Evolutionary conservation across 2,113 vertebrate genomes (phyloP).

Genomic region (Crypturellus undulatus): DNA sequence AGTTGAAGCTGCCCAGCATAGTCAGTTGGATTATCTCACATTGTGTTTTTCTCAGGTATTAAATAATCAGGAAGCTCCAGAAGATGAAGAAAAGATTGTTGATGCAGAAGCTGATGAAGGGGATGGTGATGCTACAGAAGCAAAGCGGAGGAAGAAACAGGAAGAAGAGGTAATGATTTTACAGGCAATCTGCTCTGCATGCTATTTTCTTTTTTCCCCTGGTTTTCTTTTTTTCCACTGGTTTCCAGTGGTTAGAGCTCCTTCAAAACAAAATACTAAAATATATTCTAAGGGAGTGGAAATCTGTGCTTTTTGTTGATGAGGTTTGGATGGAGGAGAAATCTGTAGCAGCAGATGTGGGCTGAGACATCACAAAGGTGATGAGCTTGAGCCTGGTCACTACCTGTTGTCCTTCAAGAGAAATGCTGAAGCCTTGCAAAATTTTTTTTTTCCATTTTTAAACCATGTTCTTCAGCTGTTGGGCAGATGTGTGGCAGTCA

Average conservation of each 20-base stretch:
- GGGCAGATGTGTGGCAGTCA: neutral
- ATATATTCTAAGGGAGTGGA: neutral
- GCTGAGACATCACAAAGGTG: neutral
- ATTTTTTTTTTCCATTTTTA: neutral
- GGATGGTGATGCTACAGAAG: constrained; percentile 91
- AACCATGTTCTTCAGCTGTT: neutral
- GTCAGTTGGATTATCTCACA: neutral
- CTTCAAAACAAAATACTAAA: neutral
- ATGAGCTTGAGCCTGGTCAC: neutral
- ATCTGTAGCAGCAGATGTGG: neutral
- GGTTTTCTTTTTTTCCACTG: neutral
- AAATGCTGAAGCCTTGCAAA: neutral
- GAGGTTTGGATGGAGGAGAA: neutral
- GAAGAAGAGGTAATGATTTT: constrained; percentile 88
- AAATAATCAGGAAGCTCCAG: constrained; percentile 67
- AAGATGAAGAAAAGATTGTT: constrained; percentile 82
- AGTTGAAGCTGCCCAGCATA: neutral
- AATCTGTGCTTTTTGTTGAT: neutral
- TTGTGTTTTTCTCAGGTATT: neutral
- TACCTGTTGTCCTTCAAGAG: neutral
- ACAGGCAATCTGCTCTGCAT: neutral
- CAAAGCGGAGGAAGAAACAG: constrained; percentile 86
- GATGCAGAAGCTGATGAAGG: constrained; percentile 91
- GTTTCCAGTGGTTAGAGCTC: neutral
- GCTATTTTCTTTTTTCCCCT: neutral